Evolutionary conservation across 2,113 vertebrate genomes (phyloP), one percentile per base, ranked within the genome.

Genomic region (Pachycephala philippinensis): DNA sequence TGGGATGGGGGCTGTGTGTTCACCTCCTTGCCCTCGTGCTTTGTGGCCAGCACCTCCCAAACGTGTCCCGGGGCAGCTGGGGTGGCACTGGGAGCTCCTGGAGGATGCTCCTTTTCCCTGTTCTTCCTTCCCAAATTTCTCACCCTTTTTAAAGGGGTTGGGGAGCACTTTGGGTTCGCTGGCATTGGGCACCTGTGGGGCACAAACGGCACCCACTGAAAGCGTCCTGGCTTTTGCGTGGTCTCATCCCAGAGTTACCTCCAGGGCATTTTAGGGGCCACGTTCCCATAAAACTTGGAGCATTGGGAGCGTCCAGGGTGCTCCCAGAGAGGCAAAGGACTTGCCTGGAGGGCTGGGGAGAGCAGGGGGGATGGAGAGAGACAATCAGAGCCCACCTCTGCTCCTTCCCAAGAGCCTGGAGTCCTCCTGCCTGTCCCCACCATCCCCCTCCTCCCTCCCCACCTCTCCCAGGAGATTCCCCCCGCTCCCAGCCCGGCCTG

Each of bases 141-240:
- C n/a, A 7, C 9, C 53, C 9, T 0, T 64, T 64, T 47, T 6
- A 15, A 23, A 49, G 35, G 56, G 30, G 3, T 10, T 50, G 70
- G n/a, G 47, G 16, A 83, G 15, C 27, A 10, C 0, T 2, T 1
- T 11, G 47, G 35, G 31, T 16, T 57, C 0, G 2, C 16, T 40
- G 70, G 60, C 3, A 2, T 3, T 9, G 13, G 49, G 53, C 31
- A 44, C 8, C 22, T 20, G 31, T 7, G n/a, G n/a, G 30, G 28
- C 39, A 24, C 44, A 49, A 19, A 16, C 3, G 18, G 3, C 65
- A 35, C n/a, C 37, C 40, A 1, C 6, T 6, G 6, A 2, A 16
- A 17, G 71, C 23, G 20, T 13, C 15, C 47, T 21, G 20, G 27
- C 7, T 70, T 78, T 53, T 30, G n/a, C 15, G 53, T 42, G 42